Evolutionary conservation across 2,113 vertebrate species (phyloP).

Genomic region (Furnarius figulus): DNA sequence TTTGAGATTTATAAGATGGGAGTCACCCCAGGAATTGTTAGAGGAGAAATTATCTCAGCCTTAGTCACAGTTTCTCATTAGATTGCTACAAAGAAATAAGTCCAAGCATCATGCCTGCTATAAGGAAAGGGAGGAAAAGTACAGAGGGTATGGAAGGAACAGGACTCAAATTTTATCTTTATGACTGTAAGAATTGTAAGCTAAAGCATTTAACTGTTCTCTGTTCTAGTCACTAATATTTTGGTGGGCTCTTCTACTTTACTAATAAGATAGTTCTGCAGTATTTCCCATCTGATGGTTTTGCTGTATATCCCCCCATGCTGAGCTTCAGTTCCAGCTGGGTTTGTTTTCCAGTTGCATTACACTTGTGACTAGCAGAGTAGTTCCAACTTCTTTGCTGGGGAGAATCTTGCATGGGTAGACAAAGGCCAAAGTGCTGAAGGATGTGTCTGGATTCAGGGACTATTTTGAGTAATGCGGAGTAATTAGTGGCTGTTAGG

Average conservation of each 20-base stretch:
- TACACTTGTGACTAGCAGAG: background rate
- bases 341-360: background rate
- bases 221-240: background rate
- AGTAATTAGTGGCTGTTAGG: background rate
- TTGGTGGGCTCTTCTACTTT: background rate
- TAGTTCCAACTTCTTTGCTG: background rate
- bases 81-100: background rate
- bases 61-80: background rate
- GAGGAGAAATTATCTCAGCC: background rate
- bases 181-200: background rate
- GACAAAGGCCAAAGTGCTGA: background rate
- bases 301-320: background rate
- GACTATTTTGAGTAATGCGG: background rate
- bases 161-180: background rate
- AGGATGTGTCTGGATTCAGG: background rate
- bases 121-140: background rate
- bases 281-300: background rate
- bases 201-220: background rate
- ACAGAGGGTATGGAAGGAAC: background rate
- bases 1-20: background rate
- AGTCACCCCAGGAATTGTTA: background rate
- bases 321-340: background rate
- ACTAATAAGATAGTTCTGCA: background rate
- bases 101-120: background rate
- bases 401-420: background rate